Evolutionary conservation across 2,888 invertebrate genomes (phyloP).

Genomic region (Schizaphis graminum): DNA sequence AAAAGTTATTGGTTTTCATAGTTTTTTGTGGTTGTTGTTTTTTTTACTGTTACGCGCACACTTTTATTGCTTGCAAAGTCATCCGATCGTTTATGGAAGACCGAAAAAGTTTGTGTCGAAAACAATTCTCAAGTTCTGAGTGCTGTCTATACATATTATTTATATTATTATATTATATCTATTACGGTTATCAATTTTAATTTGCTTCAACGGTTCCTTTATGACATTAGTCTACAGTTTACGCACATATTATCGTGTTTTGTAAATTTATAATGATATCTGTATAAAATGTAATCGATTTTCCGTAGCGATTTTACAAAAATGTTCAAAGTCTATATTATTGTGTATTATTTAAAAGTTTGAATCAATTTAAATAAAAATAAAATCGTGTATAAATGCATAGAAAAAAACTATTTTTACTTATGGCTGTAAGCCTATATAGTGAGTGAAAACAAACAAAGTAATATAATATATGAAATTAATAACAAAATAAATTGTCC

Average conservation of each 20-base stretch:
- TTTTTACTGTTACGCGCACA: background rate
- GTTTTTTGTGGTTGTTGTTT: conserved; percentile 25
- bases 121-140: conserved; percentile 1
- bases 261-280: background rate
- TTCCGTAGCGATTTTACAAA: background rate
- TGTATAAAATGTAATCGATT: background rate
- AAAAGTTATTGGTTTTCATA: conserved; percentile 38
- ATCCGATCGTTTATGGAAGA: background rate
- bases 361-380: background rate
- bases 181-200: conserved; percentile 29
- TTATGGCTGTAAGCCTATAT: too few relatives aligned
- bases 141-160: conserved; percentile 8
- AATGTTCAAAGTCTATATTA: background rate
- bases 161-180: background rate
- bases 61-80: conserved; percentile 3
- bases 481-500: background rate
- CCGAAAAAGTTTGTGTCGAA: conserved; percentile 26
- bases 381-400: background rate
- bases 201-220: background rate
- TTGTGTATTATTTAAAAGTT: background rate
- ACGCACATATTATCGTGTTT: background rate
- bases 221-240: background rate
- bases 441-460: too few relatives aligned
- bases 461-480: background rate
- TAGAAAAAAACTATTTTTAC: background rate